Base-by-base conservation (phyloP, 1,140 invertebrate species). In the Brachionus plicatilis region DNA sequence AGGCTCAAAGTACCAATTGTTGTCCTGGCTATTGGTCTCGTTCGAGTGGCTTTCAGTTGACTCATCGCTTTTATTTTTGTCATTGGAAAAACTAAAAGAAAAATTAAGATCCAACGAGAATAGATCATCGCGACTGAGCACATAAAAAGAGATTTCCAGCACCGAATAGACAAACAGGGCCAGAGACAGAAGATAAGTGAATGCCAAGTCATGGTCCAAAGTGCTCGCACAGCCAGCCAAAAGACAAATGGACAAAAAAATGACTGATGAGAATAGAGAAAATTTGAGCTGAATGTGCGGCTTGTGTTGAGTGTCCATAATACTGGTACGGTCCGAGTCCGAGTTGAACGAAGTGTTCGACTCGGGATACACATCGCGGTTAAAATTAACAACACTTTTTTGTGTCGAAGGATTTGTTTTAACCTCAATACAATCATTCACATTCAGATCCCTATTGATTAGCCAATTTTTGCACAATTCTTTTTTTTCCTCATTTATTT, bases 281-380 rank as follows among this genome's bases (percentile, higher is more conserved):
- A 82, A 82, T 24, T 68, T 68, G 0, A 82, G 33, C 24, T 82
- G 79, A 12, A 82, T 68, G 27, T 68, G 37, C 8, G 79, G 79
- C 37, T 68, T 82, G 79, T 82, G 65, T 11, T 82, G 79, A 41
- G 53, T 43, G 53, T 82, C 79, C 79, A 82, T 82, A 12, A 82
- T 82, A 47, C 79, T 82, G 14, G 79, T 82, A 20, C 79, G 50
- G 27, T 82, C 79, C 43, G 72, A 76, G 45, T 76, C 72, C 11
- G 72, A 76, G 20, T 76, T 76, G 14, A 76, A 76, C 1, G 72
- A 76, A 14, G 43, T 76, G 50, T 76, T 76, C 27, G 72, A 50
- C 5, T 50, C 72, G 0, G 41, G 24, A 75, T 47, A 75, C 0
- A 14, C 70, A 20, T 76, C 72, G 7, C 20, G 43, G 9, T 76